A percentile compares a stretch with the other conserved stretches of the same genome.
These are phyloP conservation scores for Drosophila ohnishii DNA, from an alignment of 1,140 invertebrate species.

Conservation along the genomic window DNA sequence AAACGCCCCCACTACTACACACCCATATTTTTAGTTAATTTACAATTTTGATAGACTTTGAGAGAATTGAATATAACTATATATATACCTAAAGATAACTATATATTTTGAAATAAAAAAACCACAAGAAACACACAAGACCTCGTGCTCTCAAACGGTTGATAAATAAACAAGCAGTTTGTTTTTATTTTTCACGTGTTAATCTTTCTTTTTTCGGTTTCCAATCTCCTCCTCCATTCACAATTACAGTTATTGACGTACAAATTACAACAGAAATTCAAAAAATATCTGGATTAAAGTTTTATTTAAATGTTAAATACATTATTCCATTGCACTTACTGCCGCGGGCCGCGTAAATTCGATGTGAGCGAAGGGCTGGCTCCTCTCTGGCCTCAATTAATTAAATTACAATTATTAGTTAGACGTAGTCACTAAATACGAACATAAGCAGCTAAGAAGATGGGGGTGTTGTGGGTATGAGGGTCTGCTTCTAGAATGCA, in stretches of 20 bases:
- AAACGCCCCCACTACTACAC: slow-evolving; percentile 53
- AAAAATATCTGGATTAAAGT: slow-evolving; percentile 56
- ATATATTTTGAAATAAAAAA: slow-evolving; percentile 76
- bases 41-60: slow-evolving; percentile 80
- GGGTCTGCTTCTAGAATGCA: slow-evolving; percentile 39
- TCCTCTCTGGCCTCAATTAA: slow-evolving; percentile 32
- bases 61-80: slow-evolving; percentile 61
- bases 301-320: slow-evolving; percentile 71
- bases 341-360: slow-evolving; percentile 50
- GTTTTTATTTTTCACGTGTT: slow-evolving; percentile 62
- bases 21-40: slow-evolving; percentile 73
- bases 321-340: slow-evolving; percentile 70
- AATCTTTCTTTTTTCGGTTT: slow-evolving; percentile 32
- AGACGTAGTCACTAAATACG: slow-evolving; percentile 70
- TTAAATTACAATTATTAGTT: slow-evolving; percentile 75
- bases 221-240: slow-evolving; percentile 15
- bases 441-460: slow-evolving; percentile 59
- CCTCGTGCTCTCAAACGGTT: slow-evolving; percentile 36
- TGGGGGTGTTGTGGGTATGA: slow-evolving; percentile 6
- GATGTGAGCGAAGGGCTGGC: slow-evolving; percentile 42
- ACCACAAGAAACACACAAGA: slow-evolving; percentile 46
- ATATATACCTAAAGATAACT: slow-evolving; percentile 57
- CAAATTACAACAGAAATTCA: slow-evolving; percentile 67
- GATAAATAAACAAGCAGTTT: slow-evolving; percentile 40
- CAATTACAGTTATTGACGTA: slow-evolving; percentile 51